Evolutionary conservation across 2,888 invertebrate species (phyloP).

Genomic region (Hemistola chrysoprasaria): DNA sequence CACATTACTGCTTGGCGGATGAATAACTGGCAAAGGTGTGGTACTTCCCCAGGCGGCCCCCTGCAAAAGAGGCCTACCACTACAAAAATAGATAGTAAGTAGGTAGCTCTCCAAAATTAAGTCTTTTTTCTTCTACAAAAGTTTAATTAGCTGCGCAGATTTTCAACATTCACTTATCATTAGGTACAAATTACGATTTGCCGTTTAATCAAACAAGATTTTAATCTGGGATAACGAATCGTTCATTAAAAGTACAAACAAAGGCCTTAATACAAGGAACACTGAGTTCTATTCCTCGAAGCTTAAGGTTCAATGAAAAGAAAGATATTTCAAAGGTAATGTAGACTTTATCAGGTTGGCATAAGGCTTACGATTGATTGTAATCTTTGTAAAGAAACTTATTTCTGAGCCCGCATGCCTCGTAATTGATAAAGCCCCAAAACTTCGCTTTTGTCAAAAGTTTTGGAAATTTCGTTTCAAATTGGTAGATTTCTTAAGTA

Average conservation of each 20-base stretch:
- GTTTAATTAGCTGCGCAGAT: too few species aligned
- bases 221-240: constrained; percentile 22
- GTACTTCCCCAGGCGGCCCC: too few species aligned
- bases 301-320: constrained; percentile 4
- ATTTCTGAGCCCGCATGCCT: constrained; percentile 53
- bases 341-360: constrained; percentile 16
- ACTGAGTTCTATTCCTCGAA: constrained; percentile 11
- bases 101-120: too few species aligned
- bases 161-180: background rate
- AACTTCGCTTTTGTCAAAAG: constrained; percentile 46
- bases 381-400: constrained; percentile 38
- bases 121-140: too few species aligned
- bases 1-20: too few species aligned
- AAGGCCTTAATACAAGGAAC: constrained; percentile 16
- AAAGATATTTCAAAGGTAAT: background rate
- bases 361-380: constrained; percentile 1
- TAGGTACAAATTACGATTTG: background rate
- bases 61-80: too few species aligned
- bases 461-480: constrained; percentile 33
- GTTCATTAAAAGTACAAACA: constrained; percentile 21
- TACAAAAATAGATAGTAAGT: too few species aligned
- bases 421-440: constrained; percentile 54
- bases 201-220: constrained; percentile 21
- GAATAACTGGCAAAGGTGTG: too few species aligned
- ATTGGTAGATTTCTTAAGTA: too few species aligned